Conservation (phyloP, 1,140 invertebrate genomes). For the Leptopilina clavipes region DNA sequence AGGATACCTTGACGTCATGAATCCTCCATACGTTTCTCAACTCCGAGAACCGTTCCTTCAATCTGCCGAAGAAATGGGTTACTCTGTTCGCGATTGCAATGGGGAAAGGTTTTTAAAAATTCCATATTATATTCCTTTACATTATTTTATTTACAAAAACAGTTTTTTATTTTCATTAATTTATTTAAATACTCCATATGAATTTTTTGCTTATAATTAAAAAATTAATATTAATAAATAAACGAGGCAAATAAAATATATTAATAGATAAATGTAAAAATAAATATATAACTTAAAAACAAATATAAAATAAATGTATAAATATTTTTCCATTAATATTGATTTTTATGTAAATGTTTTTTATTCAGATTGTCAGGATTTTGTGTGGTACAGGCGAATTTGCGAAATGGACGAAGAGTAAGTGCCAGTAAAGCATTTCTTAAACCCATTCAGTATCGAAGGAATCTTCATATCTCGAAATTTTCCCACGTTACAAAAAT, state of each 20-base stretch:
- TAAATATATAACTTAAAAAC: too few species aligned
- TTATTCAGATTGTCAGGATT: conserved; percentile 72
- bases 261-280: too few species aligned
- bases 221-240: too few species aligned
- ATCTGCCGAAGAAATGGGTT: conserved; percentile 77
- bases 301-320: too few species aligned
- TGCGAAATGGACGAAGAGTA: conserved; percentile 81
- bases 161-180: too few species aligned
- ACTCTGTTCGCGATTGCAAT: conserved; percentile 76
- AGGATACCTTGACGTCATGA: conserved; percentile 82
- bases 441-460: conserved; percentile 76
- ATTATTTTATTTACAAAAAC: too few species aligned
- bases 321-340: too few species aligned
- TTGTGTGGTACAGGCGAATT: conserved; percentile 81
- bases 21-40: conserved; percentile 78
- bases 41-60: conserved; percentile 77
- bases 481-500: conserved; percentile 81
- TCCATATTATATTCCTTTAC: too few species aligned
- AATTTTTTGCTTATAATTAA: too few species aligned
- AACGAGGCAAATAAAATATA: too few species aligned
- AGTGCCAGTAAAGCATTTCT: conserved; percentile 83
- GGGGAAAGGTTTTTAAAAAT: conserved; percentile 69
- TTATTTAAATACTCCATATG: too few species aligned
- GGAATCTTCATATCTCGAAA: conserved; percentile 83
- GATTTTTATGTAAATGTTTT: background rate